Conservation (phyloP, 2,888 invertebrate species). For the Diaphora mendica region DNA sequence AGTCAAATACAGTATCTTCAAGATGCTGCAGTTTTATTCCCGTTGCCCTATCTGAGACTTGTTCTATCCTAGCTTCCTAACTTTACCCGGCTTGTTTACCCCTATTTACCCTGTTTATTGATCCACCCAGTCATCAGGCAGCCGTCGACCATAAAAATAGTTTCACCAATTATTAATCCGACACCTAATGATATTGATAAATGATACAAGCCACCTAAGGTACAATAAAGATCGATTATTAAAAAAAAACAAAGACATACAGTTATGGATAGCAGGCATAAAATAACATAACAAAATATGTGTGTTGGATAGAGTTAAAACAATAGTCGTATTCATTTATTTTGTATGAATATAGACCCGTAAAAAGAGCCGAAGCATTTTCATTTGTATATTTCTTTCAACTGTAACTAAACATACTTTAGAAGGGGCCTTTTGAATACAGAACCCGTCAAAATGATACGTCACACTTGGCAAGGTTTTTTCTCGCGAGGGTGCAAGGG, state of each 20-base stretch:
- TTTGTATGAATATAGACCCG: not conserved
- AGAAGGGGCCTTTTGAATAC: constrained; percentile 33
- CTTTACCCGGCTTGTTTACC: not conserved
- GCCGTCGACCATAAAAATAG: too few species aligned
- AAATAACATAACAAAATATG: not conserved
- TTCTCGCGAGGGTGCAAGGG: constrained; percentile 38
- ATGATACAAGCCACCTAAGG: not conserved
- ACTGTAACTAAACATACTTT: constrained; percentile 3
- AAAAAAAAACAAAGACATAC: not conserved
- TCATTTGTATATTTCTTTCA: constrained; percentile 13
- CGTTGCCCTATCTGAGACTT: too few species aligned
- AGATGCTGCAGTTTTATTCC: not conserved
- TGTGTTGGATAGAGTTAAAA: not conserved
- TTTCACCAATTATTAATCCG: not conserved
- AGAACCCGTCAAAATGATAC: constrained; percentile 45
- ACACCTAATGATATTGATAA: not conserved
- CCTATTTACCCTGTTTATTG: not conserved
- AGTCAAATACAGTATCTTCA: not conserved
- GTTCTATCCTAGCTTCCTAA: too few species aligned
- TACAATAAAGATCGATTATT: not conserved
- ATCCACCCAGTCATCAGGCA: not conserved
- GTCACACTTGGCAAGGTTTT: constrained; percentile 42
- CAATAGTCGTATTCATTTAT: not conserved
- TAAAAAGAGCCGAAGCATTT: constrained; percentile 6
- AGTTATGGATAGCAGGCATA: too few species aligned